Base-by-base conservation (phyloP, 2,797 vertebrate genomes). In the Capromys pilorides region DNA sequence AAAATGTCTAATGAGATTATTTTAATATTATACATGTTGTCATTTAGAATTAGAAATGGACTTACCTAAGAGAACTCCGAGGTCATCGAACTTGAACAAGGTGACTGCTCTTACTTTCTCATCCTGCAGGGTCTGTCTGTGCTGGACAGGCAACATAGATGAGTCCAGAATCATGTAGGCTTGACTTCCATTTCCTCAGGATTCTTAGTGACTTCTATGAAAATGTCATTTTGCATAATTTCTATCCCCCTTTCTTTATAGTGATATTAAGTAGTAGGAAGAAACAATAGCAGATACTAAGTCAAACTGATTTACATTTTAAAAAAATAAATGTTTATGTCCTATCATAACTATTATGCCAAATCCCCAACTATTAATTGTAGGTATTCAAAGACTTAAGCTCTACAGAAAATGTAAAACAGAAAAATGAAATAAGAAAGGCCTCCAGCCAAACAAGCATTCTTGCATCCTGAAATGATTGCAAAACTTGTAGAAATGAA, bases 181-280 rank as follows among this genome's bases (percentile, higher is more conserved):
- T 90, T 22, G 78, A 41, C 28, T 91, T 28, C 19, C 14, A 84
- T 39, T 31, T 83, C 21, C 57, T 75, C 62, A 83, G 26, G 19
- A 86, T 92, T 49, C 67, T 82, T 88, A 82, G 5, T 95, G 66
- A 80, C 33, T 64, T 71, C 49, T 24, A 82, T n/a, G n/a, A 82
- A 88, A 62, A 6, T 14, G 73, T 39, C 82, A 28, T 62, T 90
- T 86, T 54, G 39, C 5, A 24, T 36, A 85, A 93, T 45, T 92
- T 95, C 85, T 91, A 86, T 31, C 79, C 83, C 61, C 3, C 80
- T 87, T 90, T 49, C 33, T 91, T 39, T 78, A 80, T 86, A 94
- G 36, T 81, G 31, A 61, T 66, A 93, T 92, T 92, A 88, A 82
- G 62, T 91, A 61, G 26, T 51, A 57, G 66, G 57, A 7, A 71